Percentiles rank a stretch among this genome's conserved stretches.
Evolutionary conservation across 2,888 invertebrate species (phyloP).

Genomic region (Trachelus iudaicus): DNA sequence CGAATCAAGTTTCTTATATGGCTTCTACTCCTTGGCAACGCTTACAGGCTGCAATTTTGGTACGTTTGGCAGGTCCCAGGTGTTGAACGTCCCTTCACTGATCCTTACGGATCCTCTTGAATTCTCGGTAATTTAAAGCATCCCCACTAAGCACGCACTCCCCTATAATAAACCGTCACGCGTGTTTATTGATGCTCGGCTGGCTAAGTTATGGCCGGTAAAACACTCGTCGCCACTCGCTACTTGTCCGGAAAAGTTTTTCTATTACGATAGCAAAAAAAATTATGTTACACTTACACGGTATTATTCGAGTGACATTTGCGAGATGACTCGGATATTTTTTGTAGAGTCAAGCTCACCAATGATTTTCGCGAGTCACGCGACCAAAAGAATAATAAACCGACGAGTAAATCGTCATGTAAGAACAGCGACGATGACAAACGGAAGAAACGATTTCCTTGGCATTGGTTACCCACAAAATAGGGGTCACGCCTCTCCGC

Average conservation of each 20-base stretch:
- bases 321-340: neutral
- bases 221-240: slow-evolving; percentile 48
- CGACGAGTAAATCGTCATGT: slow-evolving; percentile 36
- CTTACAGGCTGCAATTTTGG: neutral
- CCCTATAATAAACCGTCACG: slow-evolving; percentile 14
- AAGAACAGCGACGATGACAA: slow-evolving; percentile 23
- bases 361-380: slow-evolving; percentile 45
- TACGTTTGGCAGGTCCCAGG: neutral
- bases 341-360: neutral
- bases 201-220: slow-evolving; percentile 41
- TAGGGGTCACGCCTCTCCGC: slow-evolving; percentile 1
- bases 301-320: neutral
- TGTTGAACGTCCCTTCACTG: neutral
- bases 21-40: neutral
- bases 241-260: slow-evolving; percentile 26
- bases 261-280: neutral
- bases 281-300: neutral
- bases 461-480: slow-evolving; percentile 26
- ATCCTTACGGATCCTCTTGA: neutral
- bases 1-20: neutral
- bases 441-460: slow-evolving; percentile 40
- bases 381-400: slow-evolving; percentile 28
- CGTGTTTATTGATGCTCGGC: slow-evolving; percentile 49
- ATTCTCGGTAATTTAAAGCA: neutral
- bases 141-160: neutral